A percentile compares a stretch with the other conserved stretches of the same genome.
Evolutionary conservation across 2,113 vertebrate genomes (phyloP).

Genomic region (Artemisiospiza belli): DNA sequence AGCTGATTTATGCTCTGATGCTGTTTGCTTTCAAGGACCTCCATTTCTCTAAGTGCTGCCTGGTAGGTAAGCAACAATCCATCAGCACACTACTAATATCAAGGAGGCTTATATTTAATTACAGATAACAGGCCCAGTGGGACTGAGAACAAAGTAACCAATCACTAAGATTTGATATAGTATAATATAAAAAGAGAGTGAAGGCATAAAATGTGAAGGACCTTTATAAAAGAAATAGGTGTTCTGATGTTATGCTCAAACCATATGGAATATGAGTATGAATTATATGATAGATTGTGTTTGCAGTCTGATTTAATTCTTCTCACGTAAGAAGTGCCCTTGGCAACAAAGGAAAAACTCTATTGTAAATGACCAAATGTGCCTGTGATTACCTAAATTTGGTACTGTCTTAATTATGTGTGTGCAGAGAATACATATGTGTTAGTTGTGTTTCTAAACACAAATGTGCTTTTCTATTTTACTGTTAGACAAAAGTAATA

Average conservation of each 20-base stretch:
- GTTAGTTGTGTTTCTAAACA: not conserved
- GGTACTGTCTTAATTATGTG: not conserved
- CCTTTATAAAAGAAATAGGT: not conserved
- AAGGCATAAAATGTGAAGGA: not conserved
- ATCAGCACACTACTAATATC: constrained; percentile 48
- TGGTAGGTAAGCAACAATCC: constrained; percentile 52
- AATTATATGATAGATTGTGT: not conserved
- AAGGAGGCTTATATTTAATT: constrained; percentile 68
- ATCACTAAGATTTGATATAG: constrained; percentile 17
- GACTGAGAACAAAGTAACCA: constrained; percentile 42
- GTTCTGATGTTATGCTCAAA: not conserved
- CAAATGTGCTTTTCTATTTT: not conserved
- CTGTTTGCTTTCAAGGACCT: constrained; percentile 58
- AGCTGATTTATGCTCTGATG: constrained; percentile 67
- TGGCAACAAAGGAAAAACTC: not conserved
- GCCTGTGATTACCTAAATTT: not conserved
- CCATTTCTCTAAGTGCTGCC: constrained; percentile 69
- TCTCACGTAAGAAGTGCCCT: not conserved
- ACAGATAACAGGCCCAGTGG: constrained; percentile 47
- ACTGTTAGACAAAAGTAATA: not conserved
- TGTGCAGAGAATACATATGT: not conserved
- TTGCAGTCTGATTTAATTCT: not conserved
- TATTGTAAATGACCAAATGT: not conserved
- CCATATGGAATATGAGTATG: not conserved
- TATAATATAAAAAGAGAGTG: constrained; percentile 12